A percentile compares a stretch with the other conserved stretches of the same genome.
Conservation (phyloP, 2,797 vertebrate genomes). For the Cynopterus sphinx region DNA sequence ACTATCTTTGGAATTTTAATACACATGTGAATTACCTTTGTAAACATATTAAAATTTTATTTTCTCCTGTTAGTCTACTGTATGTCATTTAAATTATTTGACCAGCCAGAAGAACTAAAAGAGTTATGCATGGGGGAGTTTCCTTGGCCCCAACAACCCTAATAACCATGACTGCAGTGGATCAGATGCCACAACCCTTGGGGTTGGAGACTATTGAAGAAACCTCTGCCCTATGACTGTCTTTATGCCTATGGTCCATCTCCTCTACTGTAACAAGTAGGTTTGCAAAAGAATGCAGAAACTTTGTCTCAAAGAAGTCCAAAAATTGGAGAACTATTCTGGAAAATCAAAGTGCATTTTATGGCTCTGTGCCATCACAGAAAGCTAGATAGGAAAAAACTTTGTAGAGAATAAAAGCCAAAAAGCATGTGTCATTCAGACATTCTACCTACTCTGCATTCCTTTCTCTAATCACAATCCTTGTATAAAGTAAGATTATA, state of each 20-base stretch:
- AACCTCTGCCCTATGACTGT: neutral
- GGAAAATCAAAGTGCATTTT: neutral
- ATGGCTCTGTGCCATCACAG: neutral
- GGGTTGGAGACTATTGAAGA: neutral
- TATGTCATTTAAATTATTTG: neutral
- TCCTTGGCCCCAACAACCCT: neutral
- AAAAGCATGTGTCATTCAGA: neutral
- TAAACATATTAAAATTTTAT: neutral
- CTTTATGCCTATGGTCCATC: neutral
- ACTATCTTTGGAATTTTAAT: neutral
- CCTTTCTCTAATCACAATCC: slow-evolving; percentile 55
- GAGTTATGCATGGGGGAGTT: neutral
- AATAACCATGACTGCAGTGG: neutral
- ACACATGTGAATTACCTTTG: neutral
- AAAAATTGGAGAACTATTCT: neutral
- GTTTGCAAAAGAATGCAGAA: neutral
- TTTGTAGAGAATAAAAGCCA: neutral
- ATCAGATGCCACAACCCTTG: neutral
- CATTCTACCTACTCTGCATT: neutral
- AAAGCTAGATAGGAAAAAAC: neutral
- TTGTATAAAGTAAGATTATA: slow-evolving; percentile 70
- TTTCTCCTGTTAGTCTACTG: neutral
- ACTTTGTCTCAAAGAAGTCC: neutral
- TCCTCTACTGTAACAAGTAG: neutral
- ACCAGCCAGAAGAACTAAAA: neutral